A percentile compares a stretch with the other conserved stretches of the same genome.
These are phyloP conservation scores for Sitta europaea DNA, from an alignment of 2,113 vertebrate species.

Conservation along the genomic window DNA sequence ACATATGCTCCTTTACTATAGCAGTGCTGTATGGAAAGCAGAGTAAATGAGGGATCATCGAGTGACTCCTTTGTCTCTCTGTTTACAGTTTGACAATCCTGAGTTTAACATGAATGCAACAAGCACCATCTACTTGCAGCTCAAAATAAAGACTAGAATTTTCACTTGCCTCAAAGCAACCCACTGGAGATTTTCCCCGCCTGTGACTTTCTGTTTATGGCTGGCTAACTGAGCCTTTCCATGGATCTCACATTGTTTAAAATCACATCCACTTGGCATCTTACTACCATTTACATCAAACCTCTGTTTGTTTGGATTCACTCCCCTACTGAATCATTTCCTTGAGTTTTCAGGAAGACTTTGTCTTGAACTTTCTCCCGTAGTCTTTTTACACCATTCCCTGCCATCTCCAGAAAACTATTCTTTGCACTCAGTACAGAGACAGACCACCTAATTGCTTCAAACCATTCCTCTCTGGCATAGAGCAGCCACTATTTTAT, in stretches of 20 bases:
- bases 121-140: background rate
- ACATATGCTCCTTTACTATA: background rate
- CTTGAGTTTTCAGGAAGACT: slow-evolving; percentile 36
- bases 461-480: background rate
- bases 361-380: background rate
- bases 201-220: background rate
- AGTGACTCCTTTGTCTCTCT: background rate
- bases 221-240: background rate
- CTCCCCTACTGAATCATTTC: slow-evolving; percentile 43
- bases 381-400: background rate
- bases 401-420: background rate
- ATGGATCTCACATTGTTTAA: slow-evolving; percentile 25
- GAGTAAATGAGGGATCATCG: background rate
- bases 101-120: background rate
- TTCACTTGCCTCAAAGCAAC: background rate
- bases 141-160: background rate
- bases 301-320: slow-evolving; percentile 33
- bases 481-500: background rate
- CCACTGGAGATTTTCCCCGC: background rate
- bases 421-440: background rate
- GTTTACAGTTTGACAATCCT: background rate
- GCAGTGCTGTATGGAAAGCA: background rate
- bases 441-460: background rate
- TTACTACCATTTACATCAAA: slow-evolving; percentile 28
- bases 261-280: slow-evolving; percentile 4